Base-by-base conservation (phyloP, 1,140 invertebrate species). In the Lineus longissimus region DNA sequence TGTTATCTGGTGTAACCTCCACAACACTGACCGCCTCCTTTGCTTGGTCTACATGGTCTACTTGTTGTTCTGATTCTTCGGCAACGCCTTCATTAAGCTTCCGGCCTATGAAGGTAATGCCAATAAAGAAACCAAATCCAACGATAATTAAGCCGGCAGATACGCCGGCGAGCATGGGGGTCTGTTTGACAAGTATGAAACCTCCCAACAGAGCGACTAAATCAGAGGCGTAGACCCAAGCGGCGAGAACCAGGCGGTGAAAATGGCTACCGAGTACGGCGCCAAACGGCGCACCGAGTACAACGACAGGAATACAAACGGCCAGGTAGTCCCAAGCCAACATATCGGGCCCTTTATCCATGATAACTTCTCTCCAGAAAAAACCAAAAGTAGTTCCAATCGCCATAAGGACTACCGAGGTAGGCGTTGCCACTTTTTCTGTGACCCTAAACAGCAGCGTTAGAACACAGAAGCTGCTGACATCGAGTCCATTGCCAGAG, bases 341-440 rank as follows among this genome's bases (percentile, higher is more conserved):
- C n/a, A 66, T 61, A 29, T 59, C 59, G 25, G 78, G 64, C n/a
- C 71, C 75, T 4, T 7, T 15, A 19, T 65, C 58, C 71, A 77
- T 77, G 31, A 78, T 76, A 19, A 77, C 64, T 7, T 63, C 68
- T 29, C 76, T 59, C 72, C 77, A 78, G 63, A 73, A 77, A 60
- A 73, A 66, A 4, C 73, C 74, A 27, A 79, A 63, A 33, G 68
- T 55, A 4, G 74, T 70, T 57, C 70, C 73, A 30, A 68, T 47
- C 51, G 71, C 73, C 75, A 76, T 76, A 13, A 73, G 55, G n/a
- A 77, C 67, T 30, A 76, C 70, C 7, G 75, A 75, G 9, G 75
- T 76, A 33, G 75, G 75, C 29, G 75, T 78, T 9, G 75, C 75
- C 27, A 66, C 73, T 51, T 78, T 78, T 45, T 78, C 76, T n/a